Base-by-base conservation (phyloP, 2,888 invertebrate genomes). In the Aphodius granarius region DNA sequence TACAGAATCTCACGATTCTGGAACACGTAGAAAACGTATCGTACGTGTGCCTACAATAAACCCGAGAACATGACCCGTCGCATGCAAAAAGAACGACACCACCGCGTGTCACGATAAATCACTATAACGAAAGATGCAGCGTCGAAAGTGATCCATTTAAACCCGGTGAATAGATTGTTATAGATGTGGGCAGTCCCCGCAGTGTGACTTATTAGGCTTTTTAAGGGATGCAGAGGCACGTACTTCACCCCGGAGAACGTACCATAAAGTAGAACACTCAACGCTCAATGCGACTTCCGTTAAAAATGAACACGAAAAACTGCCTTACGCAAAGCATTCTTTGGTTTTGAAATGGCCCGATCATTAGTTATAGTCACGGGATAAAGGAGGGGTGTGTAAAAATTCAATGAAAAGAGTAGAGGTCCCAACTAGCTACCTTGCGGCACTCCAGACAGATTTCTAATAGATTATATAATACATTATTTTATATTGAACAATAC, bases 111-210 rank as follows among this genome's bases (percentile, higher is more conserved):
- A 68, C 68, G 68, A 85, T 86, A 85, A 86, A 86, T 86, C 85
- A 85, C 84, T 82, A 81, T 82, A 79, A 81, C 78, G 19, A 65
- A 23, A 63, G 62, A 16, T 20, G 81, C 83, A 83, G 83, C 82
- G 81, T n/a, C n/a, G 84, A 84, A 83, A 83, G 80, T 83, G 83
- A 84, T 84, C 83, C 83, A 82, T 84, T 83, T 82, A 73, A 21
- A 64, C 66, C 16, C 19, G 76, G 76, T 81, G 82, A 81, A 81
- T 81, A 80, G 78, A 76, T 73, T 71, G 76, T 74, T 75, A 75
- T 75, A 43, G 6, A 43, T 78, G 43, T 66, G 43, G 68, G 63
- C 66, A 22, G 73, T 21, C 62, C 43, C 66, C 73, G 73, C 20
- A 68, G 72, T 75, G 66, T 68, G 75, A 43, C 43, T 43, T 43